Percentiles rank a stretch among this genome's conserved stretches.
These are phyloP conservation scores for Temnothorax unifasciatus DNA, from an alignment of 2,888 invertebrate genomes.

Conservation along the genomic window DNA sequence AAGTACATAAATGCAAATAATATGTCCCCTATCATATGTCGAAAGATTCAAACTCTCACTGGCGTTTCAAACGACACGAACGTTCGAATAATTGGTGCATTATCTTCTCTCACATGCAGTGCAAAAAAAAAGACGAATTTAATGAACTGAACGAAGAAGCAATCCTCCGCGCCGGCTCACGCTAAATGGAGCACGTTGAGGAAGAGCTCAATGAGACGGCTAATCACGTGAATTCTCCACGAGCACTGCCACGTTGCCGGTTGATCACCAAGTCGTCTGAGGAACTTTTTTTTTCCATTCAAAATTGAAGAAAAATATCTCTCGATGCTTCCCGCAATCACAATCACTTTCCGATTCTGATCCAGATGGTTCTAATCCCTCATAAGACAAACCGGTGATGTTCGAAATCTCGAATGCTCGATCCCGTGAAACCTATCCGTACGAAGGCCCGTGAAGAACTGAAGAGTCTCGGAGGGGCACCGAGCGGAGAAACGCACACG, in stretches of 20 bases:
- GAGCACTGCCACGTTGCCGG: conserved; percentile 43
- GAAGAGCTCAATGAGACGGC: conserved; percentile 9
- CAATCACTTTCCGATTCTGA: neutral
- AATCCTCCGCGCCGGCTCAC: neutral
- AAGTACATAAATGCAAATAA: neutral
- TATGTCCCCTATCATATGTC: neutral
- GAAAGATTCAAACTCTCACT: neutral
- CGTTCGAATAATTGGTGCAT: neutral
- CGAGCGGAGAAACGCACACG: conserved; percentile 78
- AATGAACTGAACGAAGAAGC: conserved; percentile 7
- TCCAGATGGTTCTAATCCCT: neutral
- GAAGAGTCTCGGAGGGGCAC: conserved; percentile 76
- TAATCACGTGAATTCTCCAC: conserved; percentile 43
- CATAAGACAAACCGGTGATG: neutral
- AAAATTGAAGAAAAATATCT: neutral
- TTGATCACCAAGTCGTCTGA: conserved; percentile 25
- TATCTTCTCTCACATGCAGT: neutral
- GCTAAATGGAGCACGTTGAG: conserved; percentile 30
- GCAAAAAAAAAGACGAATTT: conserved; percentile 1
- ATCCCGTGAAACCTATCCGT: conserved; percentile 63
- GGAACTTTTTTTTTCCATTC: neutral
- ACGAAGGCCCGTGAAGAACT: conserved; percentile 80
- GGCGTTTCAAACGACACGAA: neutral
- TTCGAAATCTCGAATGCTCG: neutral
- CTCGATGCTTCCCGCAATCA: neutral